These are phyloP conservation scores for Chrysodeixis includens DNA, from an alignment of 2,888 invertebrate genomes.

Conservation along the genomic window DNA sequence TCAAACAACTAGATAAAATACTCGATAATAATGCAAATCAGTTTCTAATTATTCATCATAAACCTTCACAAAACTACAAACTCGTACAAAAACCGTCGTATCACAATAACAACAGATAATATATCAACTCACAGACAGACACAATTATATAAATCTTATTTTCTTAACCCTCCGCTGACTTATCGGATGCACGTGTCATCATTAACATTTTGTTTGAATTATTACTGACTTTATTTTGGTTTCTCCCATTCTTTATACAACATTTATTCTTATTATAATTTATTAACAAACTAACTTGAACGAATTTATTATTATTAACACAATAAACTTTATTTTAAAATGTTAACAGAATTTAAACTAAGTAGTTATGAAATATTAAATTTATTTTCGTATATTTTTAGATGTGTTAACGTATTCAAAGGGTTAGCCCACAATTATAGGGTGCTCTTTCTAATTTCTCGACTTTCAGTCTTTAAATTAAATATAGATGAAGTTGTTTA, in stretches of 20 bases:
- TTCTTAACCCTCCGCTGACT: slow-evolving; percentile 27
- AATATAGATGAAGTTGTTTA: slow-evolving; percentile 54
- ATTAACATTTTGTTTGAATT: slow-evolving; percentile 37
- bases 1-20: no score
- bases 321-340: not conserved
- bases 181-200: slow-evolving; percentile 27
- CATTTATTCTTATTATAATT: slow-evolving; percentile 11
- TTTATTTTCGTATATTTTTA: slow-evolving; percentile 30
- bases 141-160: slow-evolving; percentile 18
- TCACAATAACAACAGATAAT: not conserved
- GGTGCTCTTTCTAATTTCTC: slow-evolving; percentile 49
- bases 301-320: not conserved
- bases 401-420: slow-evolving; percentile 37
- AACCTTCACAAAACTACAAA: not conserved
- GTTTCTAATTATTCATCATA: no score
- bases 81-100: not conserved
- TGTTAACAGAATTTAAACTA: slow-evolving; percentile 13
- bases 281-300: slow-evolving; percentile 12
- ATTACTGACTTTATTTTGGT: slow-evolving; percentile 12
- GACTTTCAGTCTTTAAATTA: slow-evolving; percentile 47
- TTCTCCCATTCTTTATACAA: slow-evolving; percentile 14
- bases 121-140: not conserved
- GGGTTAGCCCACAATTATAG: slow-evolving; percentile 39
- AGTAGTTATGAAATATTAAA: slow-evolving; percentile 46
- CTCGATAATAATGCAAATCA: no score